phyloP scores from a whole-genome alignment of 1,140 invertebrate species.

The Penaeus vannamei region DNA sequence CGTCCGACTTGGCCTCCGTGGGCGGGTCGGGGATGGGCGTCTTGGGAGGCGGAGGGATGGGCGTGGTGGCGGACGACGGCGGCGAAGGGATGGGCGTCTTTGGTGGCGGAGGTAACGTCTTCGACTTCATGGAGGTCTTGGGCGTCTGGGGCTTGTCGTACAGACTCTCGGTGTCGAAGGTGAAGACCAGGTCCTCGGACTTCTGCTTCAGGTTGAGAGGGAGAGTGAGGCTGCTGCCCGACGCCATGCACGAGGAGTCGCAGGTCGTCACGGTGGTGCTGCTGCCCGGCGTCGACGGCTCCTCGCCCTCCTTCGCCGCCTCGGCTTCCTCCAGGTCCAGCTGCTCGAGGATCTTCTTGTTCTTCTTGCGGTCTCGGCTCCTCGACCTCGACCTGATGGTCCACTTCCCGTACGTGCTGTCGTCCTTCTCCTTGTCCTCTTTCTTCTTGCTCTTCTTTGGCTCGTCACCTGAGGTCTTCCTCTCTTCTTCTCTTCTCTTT shows the following conservation, averaged over 20 bases:
- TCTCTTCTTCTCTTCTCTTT: slow-evolving; percentile 41
- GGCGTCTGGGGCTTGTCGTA: slow-evolving; percentile 54
- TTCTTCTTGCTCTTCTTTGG: slow-evolving; percentile 53
- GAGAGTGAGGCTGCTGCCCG: slow-evolving; percentile 46
- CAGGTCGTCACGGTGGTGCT: not conserved
- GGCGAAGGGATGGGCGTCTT: slow-evolving; percentile 67
- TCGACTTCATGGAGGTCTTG: slow-evolving; percentile 44
- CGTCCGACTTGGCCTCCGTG: slow-evolving; percentile 38
- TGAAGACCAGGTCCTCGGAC: slow-evolving; percentile 52
- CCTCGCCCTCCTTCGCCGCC: slow-evolving; percentile 27
- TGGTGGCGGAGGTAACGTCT: slow-evolving; percentile 65
- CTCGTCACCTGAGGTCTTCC: slow-evolving; percentile 1
- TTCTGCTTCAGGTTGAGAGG: slow-evolving; percentile 35
- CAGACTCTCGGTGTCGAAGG: slow-evolving; percentile 63
- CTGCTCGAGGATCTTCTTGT: slow-evolving; percentile 58
- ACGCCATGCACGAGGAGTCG: slow-evolving; percentile 14
- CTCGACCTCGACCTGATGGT: slow-evolving; percentile 55
- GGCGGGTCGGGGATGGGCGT: slow-evolving; percentile 57
- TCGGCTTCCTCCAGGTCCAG: slow-evolving; percentile 49
- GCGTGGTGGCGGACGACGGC: slow-evolving; percentile 51
- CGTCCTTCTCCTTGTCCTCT: slow-evolving; percentile 56
- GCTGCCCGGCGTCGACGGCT: not conserved
- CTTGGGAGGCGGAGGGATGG: slow-evolving; percentile 55
- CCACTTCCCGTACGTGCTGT: slow-evolving; percentile 49
- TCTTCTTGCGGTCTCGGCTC: slow-evolving; percentile 61